Percentiles rank a stretch among this genome's conserved stretches.
phyloP scores from a whole-genome alignment of 2,888 invertebrate species.

The Pharmacophagus antenor region DNA sequence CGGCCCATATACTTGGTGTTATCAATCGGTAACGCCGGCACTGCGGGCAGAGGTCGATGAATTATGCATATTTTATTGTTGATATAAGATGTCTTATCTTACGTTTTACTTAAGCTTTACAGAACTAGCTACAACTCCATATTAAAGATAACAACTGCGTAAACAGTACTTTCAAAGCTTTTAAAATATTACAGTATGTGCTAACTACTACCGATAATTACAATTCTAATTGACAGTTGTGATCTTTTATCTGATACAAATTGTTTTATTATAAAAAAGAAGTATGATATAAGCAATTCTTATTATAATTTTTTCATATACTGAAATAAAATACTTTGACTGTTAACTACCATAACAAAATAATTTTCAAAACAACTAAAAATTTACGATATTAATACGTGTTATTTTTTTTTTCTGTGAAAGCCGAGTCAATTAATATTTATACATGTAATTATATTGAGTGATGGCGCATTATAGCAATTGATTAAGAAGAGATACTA shows the following conservation, averaged over 20 bases:
- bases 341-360: too few relatives aligned
- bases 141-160: conserved; percentile 21
- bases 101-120: conserved; percentile 33
- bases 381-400: not conserved
- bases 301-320: too few relatives aligned
- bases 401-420: not conserved
- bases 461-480: not conserved
- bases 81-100: conserved; percentile 42
- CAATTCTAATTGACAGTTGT: not conserved
- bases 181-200: conserved; percentile 10
- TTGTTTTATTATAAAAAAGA: not conserved
- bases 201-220: conserved; percentile 17
- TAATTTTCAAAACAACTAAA: too few relatives aligned
- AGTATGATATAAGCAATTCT: not conserved
- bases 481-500: not conserved
- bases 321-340: too few relatives aligned
- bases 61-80: conserved; percentile 46
- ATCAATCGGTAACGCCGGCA: conserved; percentile 59
- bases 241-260: not conserved
- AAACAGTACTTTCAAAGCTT: too few relatives aligned
- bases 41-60: conserved; percentile 62
- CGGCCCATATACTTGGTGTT: conserved; percentile 70
- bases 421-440: not conserved
- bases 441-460: not conserved
- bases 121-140: conserved; percentile 24